Evolutionary conservation across 2,888 invertebrate genomes (phyloP), one percentile per base, ranked within the genome.

Genomic region (Dryobotodes eremita): DNA sequence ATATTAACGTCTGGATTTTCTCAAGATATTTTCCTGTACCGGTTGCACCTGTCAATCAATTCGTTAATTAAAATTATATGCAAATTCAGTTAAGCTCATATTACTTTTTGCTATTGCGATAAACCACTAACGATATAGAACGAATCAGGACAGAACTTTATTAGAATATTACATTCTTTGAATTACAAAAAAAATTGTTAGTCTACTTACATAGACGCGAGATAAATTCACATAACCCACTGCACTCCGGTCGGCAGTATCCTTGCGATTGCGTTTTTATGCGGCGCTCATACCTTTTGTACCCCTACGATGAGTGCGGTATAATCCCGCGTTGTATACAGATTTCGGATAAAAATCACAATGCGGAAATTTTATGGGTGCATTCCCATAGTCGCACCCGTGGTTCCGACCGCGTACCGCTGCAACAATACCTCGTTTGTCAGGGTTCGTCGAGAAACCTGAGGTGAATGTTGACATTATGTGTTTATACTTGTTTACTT

Each of bases 401-500:
- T 90, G 89, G 85, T 89, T 91, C 90, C 89, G 90, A 88, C 81
- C 84, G 86, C 82, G 80, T 77, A 48, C 80, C 88, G 86, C 80
- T 89, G 89, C 92, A 93, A 96, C 96, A 96, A 96, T 96, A 90
- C 92, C 91, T 95, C 95, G 94, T 96, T 96, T 94, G 95, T 95
- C 93, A 95, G 93, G 95, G 95, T 94, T 95, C 94, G 94, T 90
- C 93, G 93, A 92, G 92, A 93, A 92, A 92, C 92, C 90, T 90
- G 92, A 93, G 92, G 93, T 91, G 91, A 87, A 89, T 88, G 89
- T 89, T 88, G 89, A 89, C 87, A 89, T 91, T 91, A 87, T 86
- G 88, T 88, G 86, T 89, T 90, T 89, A 88, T 84, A 85, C 85
- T 87, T 89, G 88, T 84, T 88, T 91, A 89, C 88, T 77, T 75